phyloP scores from a whole-genome alignment of 2,888 invertebrate species.

The Xiphydria camelus region DNA sequence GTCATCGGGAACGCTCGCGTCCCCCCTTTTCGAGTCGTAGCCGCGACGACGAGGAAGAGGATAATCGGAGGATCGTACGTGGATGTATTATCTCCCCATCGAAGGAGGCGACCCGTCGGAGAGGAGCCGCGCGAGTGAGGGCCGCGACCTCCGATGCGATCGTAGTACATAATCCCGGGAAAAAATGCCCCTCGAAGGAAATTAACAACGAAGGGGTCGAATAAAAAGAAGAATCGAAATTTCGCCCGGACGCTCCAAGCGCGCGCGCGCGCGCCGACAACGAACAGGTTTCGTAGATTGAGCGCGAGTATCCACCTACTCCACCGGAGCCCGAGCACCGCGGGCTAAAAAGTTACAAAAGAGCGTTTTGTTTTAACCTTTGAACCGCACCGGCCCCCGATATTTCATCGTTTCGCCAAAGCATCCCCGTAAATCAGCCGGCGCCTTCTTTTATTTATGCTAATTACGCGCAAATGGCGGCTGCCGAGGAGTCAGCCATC shows the following conservation, averaged over 20 bases:
- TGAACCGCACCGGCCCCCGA: constrained; percentile 29
- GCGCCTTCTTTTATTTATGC: constrained; percentile 26
- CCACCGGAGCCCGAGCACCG: constrained; percentile 7
- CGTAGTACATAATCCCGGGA: constrained; percentile 7
- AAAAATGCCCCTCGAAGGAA: constrained; percentile 9
- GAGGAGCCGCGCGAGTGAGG: constrained; percentile 22
- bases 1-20: constrained; percentile 20
- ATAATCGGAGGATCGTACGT: no score
- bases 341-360: constrained; percentile 25
- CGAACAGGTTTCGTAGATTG: constrained; percentile 34
- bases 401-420: constrained; percentile 33
- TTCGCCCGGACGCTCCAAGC: constrained; percentile 24
- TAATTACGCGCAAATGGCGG: constrained; percentile 35
- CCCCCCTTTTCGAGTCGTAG: no score
- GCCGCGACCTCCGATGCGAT: no score
- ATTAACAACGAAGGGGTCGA: constrained; percentile 24
- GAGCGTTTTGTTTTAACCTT: constrained; percentile 37
- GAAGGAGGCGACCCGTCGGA: no score
- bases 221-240: constrained; percentile 30
- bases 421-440: constrained; percentile 32
- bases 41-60: no score
- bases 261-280: no score
- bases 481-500: constrained; percentile 21
- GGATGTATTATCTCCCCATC: no score
- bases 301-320: constrained; percentile 18